Evolutionary conservation across 2,113 vertebrate species (phyloP).

Genomic region (Hippotragus niger): DNA sequence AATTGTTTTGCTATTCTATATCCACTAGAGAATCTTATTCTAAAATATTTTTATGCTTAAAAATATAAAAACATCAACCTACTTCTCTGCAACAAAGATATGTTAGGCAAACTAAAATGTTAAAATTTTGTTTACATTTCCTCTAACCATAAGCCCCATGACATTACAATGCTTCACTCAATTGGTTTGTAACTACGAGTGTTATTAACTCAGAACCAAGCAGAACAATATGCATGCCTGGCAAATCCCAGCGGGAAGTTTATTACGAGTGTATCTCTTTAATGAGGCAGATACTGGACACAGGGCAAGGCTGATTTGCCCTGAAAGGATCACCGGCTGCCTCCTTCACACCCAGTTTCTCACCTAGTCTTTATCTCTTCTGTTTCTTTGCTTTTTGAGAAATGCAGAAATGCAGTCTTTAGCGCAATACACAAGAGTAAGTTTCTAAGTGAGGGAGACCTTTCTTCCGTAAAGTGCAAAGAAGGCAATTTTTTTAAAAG

Average conservation of each 20-base stretch:
- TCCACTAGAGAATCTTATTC: background rate
- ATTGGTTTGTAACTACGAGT: background rate
- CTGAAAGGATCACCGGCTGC: background rate
- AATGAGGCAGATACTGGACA: accelerated
- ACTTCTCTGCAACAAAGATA: background rate
- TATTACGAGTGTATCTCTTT: background rate
- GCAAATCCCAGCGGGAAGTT: background rate
- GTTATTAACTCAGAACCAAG: background rate
- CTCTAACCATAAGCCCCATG: background rate
- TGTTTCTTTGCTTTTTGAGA: background rate
- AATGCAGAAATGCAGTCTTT: background rate
- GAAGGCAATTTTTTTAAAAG: background rate
- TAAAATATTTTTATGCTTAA: background rate
- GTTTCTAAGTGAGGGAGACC: background rate
- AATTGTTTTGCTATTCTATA: background rate
- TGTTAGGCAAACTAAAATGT: background rate
- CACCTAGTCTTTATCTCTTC: background rate
- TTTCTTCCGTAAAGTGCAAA: background rate
- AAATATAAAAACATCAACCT: background rate
- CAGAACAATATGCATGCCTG: background rate
- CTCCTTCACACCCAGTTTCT: background rate
- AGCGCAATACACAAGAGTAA: background rate
- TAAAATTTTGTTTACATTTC: background rate
- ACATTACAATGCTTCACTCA: background rate
- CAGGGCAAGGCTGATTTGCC: background rate